Conservation (phyloP, 37 sponge, comb jelly and placozoan species). For the Bolinopsis microptera region DNA sequence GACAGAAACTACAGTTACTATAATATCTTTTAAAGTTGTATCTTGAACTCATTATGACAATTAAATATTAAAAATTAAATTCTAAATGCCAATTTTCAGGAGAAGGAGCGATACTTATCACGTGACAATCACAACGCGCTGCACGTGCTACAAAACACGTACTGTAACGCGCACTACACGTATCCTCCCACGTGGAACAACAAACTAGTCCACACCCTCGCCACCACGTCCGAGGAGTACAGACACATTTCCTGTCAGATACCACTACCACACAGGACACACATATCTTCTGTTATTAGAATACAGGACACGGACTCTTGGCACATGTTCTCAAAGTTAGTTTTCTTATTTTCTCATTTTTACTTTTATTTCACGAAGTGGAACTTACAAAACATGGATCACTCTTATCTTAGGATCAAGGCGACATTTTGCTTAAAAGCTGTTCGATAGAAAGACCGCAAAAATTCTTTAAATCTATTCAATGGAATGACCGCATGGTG, state of each 20-base stretch:
- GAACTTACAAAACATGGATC: too few relatives aligned
- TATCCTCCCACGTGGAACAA: background rate
- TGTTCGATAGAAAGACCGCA: too few relatives aligned
- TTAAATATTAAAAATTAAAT: too few relatives aligned
- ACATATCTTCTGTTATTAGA: slow-evolving; percentile 24
- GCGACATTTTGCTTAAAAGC: too few relatives aligned
- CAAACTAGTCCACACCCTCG: background rate
- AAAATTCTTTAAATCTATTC: too few relatives aligned
- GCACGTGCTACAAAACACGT: background rate
- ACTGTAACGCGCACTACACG: background rate
- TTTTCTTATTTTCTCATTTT: too few relatives aligned
- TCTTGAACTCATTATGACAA: too few relatives aligned
- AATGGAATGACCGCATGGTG: too few relatives aligned
- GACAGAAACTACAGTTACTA: too few relatives aligned
- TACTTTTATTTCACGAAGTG: too few relatives aligned
- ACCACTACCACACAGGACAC: background rate
- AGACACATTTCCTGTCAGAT: background rate
- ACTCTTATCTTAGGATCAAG: too few relatives aligned
- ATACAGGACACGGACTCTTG: slow-evolving; percentile 28
- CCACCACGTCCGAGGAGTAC: slow-evolving; percentile 12
- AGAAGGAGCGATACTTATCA: background rate
- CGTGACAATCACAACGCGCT: background rate
- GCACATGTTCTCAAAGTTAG: slow-evolving; percentile 42
- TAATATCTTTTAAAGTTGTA: background rate
- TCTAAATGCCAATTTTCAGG: too few relatives aligned